Percentiles rank a stretch among this genome's conserved stretches.
Conservation (phyloP, 2,888 invertebrate genomes). For the Nebria salina region DNA sequence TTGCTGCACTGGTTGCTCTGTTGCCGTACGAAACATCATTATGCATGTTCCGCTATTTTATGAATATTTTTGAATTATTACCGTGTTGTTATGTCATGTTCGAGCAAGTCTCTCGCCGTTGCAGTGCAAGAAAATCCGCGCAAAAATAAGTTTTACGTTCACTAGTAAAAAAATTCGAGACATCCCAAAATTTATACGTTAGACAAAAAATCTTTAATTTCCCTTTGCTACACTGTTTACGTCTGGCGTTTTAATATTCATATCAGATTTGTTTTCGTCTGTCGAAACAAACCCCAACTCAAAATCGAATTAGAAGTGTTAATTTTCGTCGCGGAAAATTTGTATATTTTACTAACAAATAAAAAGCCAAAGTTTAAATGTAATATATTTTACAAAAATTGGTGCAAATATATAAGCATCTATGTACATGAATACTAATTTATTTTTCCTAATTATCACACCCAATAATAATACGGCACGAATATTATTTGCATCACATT, state of each 20-base stretch:
- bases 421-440: background rate
- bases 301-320: background rate
- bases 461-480: background rate
- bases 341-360: background rate
- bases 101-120: background rate
- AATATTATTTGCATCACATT: background rate
- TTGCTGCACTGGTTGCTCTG: background rate
- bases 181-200: background rate
- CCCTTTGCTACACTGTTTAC: background rate
- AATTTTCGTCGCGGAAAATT: background rate
- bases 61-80: constrained; percentile 27
- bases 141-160: background rate
- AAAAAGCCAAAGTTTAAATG: no score
- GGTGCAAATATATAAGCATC: no score
- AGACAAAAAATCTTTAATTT: background rate
- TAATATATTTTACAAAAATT: no score
- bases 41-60: constrained; percentile 16
- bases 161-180: background rate
- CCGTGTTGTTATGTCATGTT: background rate
- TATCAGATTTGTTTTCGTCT: background rate
- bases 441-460: background rate
- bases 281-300: background rate
- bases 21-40: background rate
- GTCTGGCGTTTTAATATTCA: background rate
- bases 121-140: background rate